Base-by-base conservation (phyloP, 2,797 vertebrate genomes). In the Lepus townsendii region DNA sequence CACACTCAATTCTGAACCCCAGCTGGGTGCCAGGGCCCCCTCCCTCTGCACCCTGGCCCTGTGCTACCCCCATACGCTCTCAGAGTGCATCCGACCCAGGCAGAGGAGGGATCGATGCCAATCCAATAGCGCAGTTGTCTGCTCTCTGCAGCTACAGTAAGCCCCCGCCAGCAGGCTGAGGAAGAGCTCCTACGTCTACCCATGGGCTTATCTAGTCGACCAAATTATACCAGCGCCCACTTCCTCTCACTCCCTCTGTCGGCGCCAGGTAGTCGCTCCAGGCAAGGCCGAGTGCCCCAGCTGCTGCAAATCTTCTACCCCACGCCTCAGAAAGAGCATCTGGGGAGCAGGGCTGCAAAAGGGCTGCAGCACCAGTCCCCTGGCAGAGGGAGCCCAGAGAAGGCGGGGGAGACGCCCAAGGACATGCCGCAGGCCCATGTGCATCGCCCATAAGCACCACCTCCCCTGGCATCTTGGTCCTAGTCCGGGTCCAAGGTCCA, bases 51-150 rank as follows among this genome's bases (percentile, higher is more conserved):
- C 71, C 77, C 91, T 32, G 24, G 12, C 57, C 77, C 65, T 5
- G 6, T 35, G 32, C 73, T 83, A 57, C 93, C 92, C 90, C 50
- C 71, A 57, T 35, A 75, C 66, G 78, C 92, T 83, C 85, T 83
- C 90, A 91, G 68, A 96, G 92, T 27, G 27, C 94, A 96, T 92
- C 80, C 0, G 38, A 86, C 90, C 79, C 63, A n/a, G 22, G 88
- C 96, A 91, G 94, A 91, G 26, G 95, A 95, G 76, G 90, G 93
- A 97, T 96, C 95, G 92, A 96, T 96, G 96, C 94, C 94, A 93
- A 95, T 96, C 96, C 92, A 97, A 94, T 97, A 96, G 97, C 93
- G 1, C 77, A 76, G 93, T 32, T 88, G 85, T 96, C 95, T 93
- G 91, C 79, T 92, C 92, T 94, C 88, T 32, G 57, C 88, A 42